Percentiles rank a stretch among this genome's conserved stretches.
Evolutionary conservation across 2,797 vertebrate genomes (phyloP).

Genomic region (Trichosurus vulpecula): DNA sequence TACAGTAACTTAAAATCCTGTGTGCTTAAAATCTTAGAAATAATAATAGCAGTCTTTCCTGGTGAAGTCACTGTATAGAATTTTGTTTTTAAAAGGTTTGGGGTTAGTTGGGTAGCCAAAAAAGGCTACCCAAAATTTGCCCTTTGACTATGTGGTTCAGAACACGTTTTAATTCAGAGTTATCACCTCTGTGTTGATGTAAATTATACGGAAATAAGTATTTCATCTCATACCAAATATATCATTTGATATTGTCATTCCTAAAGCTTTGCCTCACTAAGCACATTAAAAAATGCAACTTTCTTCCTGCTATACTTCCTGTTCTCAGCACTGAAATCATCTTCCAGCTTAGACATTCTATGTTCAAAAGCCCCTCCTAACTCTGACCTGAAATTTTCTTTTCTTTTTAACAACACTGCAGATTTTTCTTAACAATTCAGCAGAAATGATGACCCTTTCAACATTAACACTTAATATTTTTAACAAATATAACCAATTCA

Average conservation of each 20-base stretch:
- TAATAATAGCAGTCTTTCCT: not conserved
- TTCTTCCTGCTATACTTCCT: not conserved
- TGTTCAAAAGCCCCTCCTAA: too few relatives aligned
- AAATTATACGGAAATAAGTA: not conserved
- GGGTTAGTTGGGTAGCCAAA: not conserved
- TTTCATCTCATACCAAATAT: not conserved
- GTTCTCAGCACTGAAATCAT: not conserved
- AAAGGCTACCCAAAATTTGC: not conserved
- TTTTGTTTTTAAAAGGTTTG: not conserved
- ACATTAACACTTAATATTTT: too few relatives aligned
- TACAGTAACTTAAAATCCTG: not conserved
- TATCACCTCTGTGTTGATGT: not conserved
- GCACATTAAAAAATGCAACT: not conserved
- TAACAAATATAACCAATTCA: too few relatives aligned
- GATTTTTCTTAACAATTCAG: too few relatives aligned
- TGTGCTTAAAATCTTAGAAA: not conserved
- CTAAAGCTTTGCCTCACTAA: not conserved
- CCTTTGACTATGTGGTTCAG: not conserved
- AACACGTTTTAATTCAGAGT: not conserved
- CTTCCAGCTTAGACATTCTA: not conserved
- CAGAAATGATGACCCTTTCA: too few relatives aligned
- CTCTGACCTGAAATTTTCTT: too few relatives aligned
- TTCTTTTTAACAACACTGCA: too few relatives aligned
- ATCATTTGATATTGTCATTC: not conserved
- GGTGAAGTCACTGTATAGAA: not conserved